phyloP scores from a whole-genome alignment of 2,113 vertebrate species.

The Asarcornis scutulata region DNA sequence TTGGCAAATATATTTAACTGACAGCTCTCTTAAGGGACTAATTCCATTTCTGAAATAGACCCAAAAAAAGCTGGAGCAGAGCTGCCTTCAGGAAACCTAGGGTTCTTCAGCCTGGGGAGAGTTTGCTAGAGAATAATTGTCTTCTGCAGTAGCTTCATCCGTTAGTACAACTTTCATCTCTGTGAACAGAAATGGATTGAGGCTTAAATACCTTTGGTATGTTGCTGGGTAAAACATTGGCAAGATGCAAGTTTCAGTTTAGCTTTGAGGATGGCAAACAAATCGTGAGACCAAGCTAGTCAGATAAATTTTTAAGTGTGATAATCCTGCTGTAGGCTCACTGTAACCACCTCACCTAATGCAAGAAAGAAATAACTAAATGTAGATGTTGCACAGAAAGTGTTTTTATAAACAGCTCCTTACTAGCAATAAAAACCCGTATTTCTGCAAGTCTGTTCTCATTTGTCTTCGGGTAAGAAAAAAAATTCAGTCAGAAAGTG shows the following conservation, averaged over 20 bases:
- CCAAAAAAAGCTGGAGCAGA: not conserved
- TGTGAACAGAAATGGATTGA: not conserved
- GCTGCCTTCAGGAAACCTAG: not conserved
- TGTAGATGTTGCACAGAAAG: not conserved
- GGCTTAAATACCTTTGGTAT: not conserved
- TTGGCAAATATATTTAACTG: not conserved
- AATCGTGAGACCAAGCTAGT: not conserved
- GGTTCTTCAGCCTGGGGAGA: not conserved
- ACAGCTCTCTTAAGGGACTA: not conserved
- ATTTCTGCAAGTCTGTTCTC: not conserved
- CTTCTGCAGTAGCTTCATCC: not conserved
- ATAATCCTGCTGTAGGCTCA: not conserved
- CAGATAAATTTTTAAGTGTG: not conserved
- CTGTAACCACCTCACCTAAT: not conserved
- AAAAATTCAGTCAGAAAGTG: not conserved
- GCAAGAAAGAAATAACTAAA: not conserved
- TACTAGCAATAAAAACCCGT: not conserved
- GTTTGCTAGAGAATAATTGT: not conserved
- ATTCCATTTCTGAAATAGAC: not conserved
- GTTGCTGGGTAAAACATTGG: not conserved
- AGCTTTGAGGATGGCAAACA: not conserved
- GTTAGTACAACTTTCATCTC: not conserved
- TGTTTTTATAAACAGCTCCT: not conserved
- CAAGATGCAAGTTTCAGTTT: not conserved
- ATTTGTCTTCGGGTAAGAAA: not conserved